phyloP scores from a whole-genome alignment of 2,888 invertebrate species.

The Acanthococcus lagerstroemiae region DNA sequence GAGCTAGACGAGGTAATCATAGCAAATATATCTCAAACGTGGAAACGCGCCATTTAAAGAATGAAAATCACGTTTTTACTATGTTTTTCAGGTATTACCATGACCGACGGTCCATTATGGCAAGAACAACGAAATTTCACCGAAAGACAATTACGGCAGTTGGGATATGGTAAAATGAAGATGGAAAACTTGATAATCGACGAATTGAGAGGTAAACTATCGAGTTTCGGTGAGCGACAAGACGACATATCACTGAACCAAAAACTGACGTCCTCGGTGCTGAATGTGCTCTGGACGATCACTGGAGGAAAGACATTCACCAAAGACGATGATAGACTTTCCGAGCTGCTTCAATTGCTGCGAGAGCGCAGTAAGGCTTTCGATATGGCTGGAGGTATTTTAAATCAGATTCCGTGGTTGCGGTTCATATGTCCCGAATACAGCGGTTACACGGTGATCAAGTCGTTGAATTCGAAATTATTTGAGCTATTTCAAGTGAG shows the following conservation, averaged over 20 bases:
- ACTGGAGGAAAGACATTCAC: constrained; percentile 46
- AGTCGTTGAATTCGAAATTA: constrained; percentile 48
- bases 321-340: constrained; percentile 43
- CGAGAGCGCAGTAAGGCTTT: constrained; percentile 47
- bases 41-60: too few species aligned
- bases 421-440: constrained; percentile 51
- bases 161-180: constrained; percentile 49
- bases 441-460: constrained; percentile 52
- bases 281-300: constrained; percentile 57
- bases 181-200: constrained; percentile 49
- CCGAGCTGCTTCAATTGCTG: constrained; percentile 45
- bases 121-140: constrained; percentile 49
- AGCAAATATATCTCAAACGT: not conserved
- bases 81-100: constrained; percentile 48
- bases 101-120: constrained; percentile 51
- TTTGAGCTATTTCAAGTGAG: constrained; percentile 47
- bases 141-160: constrained; percentile 46
- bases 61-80: not conserved
- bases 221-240: not conserved
- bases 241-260: constrained; percentile 13
- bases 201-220: constrained; percentile 43
- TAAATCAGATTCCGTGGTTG: constrained; percentile 54
- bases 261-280: constrained; percentile 40
- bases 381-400: constrained; percentile 50
- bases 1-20: constrained; percentile 47